These are phyloP conservation scores for Drosophila teissieri DNA, from an alignment of 1,140 invertebrate species.

Conservation along the genomic window DNA sequence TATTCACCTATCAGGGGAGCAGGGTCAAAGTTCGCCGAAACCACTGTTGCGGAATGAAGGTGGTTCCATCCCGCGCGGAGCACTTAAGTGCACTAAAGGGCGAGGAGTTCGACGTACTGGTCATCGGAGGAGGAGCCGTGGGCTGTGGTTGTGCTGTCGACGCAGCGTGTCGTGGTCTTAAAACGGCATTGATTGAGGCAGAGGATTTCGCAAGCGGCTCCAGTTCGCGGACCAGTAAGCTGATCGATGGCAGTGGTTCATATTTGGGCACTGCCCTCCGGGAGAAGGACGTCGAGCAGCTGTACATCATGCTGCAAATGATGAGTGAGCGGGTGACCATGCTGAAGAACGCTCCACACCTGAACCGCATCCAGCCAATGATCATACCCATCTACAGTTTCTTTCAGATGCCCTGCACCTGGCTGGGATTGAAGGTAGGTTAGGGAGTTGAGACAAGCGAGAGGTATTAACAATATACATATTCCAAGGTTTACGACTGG, in stretches of 20 bases:
- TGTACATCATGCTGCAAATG: slow-evolving; percentile 51
- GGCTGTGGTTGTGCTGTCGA: slow-evolving; percentile 90
- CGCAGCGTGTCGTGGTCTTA: slow-evolving; percentile 53
- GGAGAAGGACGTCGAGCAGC: slow-evolving; percentile 44
- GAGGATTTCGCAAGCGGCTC: slow-evolving; percentile 56
- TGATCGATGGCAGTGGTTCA: slow-evolving; percentile 53
- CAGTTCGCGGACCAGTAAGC: slow-evolving; percentile 59
- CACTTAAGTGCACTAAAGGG: slow-evolving; percentile 38
- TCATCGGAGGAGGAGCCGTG: slow-evolving; percentile 97
- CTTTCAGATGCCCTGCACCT: slow-evolving; percentile 39
- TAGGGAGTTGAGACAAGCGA: too few relatives aligned
- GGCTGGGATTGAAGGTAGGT: slow-evolving; percentile 56
- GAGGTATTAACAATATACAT: neutral
- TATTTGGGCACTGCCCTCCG: slow-evolving; percentile 37
- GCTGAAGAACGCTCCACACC: slow-evolving; percentile 58
- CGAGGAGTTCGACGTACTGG: slow-evolving; percentile 93
- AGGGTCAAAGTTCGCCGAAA: slow-evolving; percentile 1
- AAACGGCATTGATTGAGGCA: slow-evolving; percentile 59
- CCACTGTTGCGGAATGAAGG: slow-evolving; percentile 7
- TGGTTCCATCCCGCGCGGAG: slow-evolving; percentile 41
- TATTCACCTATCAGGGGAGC: neutral
- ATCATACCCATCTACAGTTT: slow-evolving; percentile 60
- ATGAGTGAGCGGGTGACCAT: slow-evolving; percentile 54
- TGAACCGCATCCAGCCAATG: slow-evolving; percentile 70
- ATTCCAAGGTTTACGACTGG: slow-evolving; percentile 45